Base-by-base conservation (phyloP, 2,888 invertebrate genomes). In the Parthenolecanium corni region DNA sequence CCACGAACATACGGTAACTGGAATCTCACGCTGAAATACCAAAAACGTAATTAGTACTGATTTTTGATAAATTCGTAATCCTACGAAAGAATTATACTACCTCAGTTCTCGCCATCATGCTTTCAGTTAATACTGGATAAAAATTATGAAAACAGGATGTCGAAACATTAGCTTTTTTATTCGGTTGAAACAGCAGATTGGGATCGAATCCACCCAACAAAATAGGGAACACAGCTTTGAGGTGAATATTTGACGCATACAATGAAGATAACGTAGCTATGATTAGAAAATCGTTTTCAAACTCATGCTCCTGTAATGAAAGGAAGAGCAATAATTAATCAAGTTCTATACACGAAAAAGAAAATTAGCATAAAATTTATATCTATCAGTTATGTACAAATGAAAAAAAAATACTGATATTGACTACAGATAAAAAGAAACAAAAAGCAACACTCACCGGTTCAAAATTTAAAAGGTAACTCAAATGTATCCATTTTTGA, bases 401-500 rank as follows among this genome's bases (percentile, higher is more conserved):
- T 23, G n/a, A 31, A 25, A 25, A n/a, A 52, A 52, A 14, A 18
- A 56, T 46, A 12, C 24, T 14, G 46, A 46, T 25, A 31, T n/a
- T 9, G 9, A 31, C 31, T 4, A 9, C 31, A 4, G 31, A 31
- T 31, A 31, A 31, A 31, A 31, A 31, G n/a, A 31, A 31, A 31
- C 4, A 31, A 31, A 31, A 16, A 38, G 40, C 14, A 23, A 52
- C 11, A 58, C 38, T 6, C 21, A 58, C 58, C 49, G 36, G 49
- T 23, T 38, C 46, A 46, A 49, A 65, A 90, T 74, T 69, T 89
- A 88, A 72, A 36, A 58, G 49, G n/a, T 49, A 58, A 38, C 93
- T 92, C 0, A 96, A 76, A 70, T 89, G 89, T 67, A 85, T 85
- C 94, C 95, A 95, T 73, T 95, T 95, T 57, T 95, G 76, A 61